phyloP scores from a whole-genome alignment of 1,140 invertebrate genomes.

The Probaryconus sp. region DNA sequence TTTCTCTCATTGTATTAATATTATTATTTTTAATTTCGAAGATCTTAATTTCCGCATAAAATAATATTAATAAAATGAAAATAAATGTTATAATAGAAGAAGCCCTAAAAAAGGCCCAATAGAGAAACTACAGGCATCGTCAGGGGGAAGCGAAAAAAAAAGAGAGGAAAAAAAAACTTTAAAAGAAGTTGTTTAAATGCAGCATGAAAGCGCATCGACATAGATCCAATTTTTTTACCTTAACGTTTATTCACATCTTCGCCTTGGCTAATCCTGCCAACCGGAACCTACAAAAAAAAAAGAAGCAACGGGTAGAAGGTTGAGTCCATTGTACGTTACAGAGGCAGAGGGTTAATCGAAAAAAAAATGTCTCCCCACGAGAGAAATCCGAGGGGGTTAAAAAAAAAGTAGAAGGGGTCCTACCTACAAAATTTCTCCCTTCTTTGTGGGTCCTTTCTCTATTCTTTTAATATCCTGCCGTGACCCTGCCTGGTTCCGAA shows the following conservation, averaged over 20 bases:
- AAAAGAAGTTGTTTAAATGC: conserved; percentile 14
- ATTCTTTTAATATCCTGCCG: conserved; percentile 77
- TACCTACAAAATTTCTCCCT: conserved; percentile 69
- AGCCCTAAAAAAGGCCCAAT: no score
- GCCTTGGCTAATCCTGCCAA: conserved; percentile 43
- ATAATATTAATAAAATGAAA: no score
- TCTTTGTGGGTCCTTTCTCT: conserved; percentile 75
- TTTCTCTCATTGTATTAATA: no score
- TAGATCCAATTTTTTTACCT: conserved; percentile 45
- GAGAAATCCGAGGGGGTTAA: conserved; percentile 62
- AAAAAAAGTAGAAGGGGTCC: conserved; percentile 46
- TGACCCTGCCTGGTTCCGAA: conserved; percentile 57
- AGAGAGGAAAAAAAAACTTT: neutral
- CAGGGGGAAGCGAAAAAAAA: no score
- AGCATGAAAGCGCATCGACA: conserved; percentile 15
- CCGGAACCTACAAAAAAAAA: conserved; percentile 47
- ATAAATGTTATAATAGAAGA: no score
- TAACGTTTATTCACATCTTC: conserved; percentile 55
- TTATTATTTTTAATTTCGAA: no score
- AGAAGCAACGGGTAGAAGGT: conserved; percentile 56
- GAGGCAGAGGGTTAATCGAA: conserved; percentile 65
- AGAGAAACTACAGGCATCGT: no score
- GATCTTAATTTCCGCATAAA: no score
- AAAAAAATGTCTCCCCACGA: conserved; percentile 69
- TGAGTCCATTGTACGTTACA: conserved; percentile 66